phyloP scores from a whole-genome alignment of 2,888 invertebrate species.

The Coenonympha glycerion region DNA sequence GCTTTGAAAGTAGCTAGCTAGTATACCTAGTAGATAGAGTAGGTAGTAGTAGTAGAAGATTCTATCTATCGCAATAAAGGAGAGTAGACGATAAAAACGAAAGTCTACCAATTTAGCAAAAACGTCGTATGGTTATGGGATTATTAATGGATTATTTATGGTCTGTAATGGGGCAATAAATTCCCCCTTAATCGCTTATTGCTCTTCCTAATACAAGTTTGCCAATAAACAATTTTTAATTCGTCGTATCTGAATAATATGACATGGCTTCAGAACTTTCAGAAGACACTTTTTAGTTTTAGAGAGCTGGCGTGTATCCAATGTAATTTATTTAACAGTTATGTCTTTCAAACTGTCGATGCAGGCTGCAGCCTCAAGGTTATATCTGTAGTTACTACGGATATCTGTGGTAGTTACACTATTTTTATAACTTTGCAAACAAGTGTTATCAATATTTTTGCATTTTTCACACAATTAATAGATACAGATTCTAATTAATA shows the following conservation, averaged over 20 bases:
- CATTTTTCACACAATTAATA: no score
- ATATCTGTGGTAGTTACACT: no score
- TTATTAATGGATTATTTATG: slow-evolving; percentile 9
- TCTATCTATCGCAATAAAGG: not conserved
- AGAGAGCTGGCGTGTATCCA: slow-evolving; percentile 52
- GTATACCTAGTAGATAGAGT: no score
- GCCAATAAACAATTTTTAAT: slow-evolving; percentile 17
- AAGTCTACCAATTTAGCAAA: not conserved
- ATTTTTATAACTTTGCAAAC: slow-evolving; percentile 3
- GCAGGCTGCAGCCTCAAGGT: slow-evolving; percentile 43
- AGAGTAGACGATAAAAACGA: not conserved
- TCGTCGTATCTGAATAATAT: slow-evolving; percentile 8
- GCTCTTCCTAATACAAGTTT: slow-evolving; percentile 7
- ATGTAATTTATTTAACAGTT: slow-evolving; percentile 58
- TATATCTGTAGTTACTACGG: slow-evolving; percentile 32
- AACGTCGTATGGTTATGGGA: not conserved
- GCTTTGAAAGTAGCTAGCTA: no score
- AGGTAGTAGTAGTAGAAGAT: no score
- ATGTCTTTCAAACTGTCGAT: slow-evolving; percentile 55
- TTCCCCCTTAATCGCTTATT: slow-evolving; percentile 9
- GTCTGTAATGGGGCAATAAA: slow-evolving; percentile 7
- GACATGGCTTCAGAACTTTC: slow-evolving; percentile 14
- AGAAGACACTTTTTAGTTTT: slow-evolving; percentile 31
- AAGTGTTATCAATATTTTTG: not conserved
- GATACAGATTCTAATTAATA: no score